Conservation (phyloP, 2,888 invertebrate species). For the Nematopogon swammerdamellus region DNA sequence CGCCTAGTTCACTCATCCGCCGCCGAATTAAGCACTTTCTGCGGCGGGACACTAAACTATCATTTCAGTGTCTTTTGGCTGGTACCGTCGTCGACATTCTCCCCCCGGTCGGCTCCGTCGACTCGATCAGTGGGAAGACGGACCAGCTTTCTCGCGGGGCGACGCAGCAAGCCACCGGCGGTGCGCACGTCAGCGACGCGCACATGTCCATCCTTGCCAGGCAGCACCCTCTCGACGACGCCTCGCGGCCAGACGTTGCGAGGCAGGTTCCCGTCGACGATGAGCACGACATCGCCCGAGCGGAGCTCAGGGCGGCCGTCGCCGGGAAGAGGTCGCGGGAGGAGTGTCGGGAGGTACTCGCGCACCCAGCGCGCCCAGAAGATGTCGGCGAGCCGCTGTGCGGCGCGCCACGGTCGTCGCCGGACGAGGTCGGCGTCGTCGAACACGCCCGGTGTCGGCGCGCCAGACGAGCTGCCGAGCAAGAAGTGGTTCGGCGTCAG, state of each 20-base stretch:
- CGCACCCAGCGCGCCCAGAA: conserved; percentile 16
- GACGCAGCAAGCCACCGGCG: background rate
- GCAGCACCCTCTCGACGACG: conserved; percentile 1
- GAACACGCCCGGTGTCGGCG: conserved; percentile 9
- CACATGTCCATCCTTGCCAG: conserved; percentile 1
- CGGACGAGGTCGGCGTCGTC: conserved; percentile 6
- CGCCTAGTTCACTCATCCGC: too few species aligned
- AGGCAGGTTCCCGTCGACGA: conserved; percentile 1
- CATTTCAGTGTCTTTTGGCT: background rate
- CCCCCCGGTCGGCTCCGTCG: background rate
- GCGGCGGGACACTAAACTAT: too few species aligned
- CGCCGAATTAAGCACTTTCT: too few species aligned
- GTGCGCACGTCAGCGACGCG: conserved; percentile 1
- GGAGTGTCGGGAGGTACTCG: conserved; percentile 15
- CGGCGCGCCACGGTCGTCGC: conserved; percentile 4
- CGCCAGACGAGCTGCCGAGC: conserved; percentile 10
- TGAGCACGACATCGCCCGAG: background rate
- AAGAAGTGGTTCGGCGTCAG: conserved; percentile 18
- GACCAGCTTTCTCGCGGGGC: background rate
- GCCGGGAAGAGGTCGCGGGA: background rate
- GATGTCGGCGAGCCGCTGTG: conserved; percentile 2
- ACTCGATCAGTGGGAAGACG: background rate
- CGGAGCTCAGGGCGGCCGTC: background rate
- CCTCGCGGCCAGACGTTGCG: background rate
- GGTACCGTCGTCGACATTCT: background rate